A percentile compares a stretch with the other conserved stretches of the same genome.
phyloP scores from a whole-genome alignment of 37 sponge, comb jelly and placozoan genomes.

The Eunapius fragilis region DNA sequence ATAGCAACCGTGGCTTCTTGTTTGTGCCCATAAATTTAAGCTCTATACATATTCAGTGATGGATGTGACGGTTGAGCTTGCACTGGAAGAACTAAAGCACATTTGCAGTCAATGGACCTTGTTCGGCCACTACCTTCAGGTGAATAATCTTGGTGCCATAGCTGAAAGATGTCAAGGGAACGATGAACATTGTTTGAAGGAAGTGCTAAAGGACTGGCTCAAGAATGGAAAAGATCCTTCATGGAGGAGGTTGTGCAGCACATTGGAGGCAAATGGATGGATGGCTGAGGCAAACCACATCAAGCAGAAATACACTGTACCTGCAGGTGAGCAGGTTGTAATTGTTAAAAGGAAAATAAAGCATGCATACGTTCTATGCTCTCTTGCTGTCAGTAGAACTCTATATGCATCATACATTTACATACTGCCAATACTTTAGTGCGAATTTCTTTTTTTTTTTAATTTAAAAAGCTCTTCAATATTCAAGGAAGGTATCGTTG shows the following conservation, averaged over 20 bases:
- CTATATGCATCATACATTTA: too few relatives aligned
- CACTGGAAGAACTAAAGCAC: background rate
- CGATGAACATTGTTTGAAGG: background rate
- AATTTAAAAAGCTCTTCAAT: too few relatives aligned
- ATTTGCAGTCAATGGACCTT: background rate
- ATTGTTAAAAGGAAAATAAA: too few relatives aligned
- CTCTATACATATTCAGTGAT: too few relatives aligned
- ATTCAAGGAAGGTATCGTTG: too few relatives aligned
- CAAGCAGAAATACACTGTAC: background rate
- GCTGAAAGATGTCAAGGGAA: background rate
- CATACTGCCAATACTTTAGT: too few relatives aligned
- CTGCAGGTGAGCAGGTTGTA: background rate
- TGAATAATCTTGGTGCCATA: background rate
- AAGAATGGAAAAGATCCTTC: background rate
- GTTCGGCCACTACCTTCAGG: background rate
- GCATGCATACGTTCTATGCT: too few relatives aligned
- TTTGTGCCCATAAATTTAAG: too few relatives aligned
- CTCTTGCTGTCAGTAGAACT: too few relatives aligned
- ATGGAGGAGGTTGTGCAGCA: background rate
- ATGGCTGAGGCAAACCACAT: background rate
- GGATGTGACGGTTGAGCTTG: background rate
- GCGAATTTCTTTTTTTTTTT: too few relatives aligned
- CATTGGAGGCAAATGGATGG: background rate
- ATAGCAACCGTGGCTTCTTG: too few relatives aligned
- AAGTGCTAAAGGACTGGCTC: background rate